Percentiles rank a stretch among this genome's conserved stretches.
phyloP scores from a whole-genome alignment of 2,113 vertebrate genomes.

The Terrapene triunguis region DNA sequence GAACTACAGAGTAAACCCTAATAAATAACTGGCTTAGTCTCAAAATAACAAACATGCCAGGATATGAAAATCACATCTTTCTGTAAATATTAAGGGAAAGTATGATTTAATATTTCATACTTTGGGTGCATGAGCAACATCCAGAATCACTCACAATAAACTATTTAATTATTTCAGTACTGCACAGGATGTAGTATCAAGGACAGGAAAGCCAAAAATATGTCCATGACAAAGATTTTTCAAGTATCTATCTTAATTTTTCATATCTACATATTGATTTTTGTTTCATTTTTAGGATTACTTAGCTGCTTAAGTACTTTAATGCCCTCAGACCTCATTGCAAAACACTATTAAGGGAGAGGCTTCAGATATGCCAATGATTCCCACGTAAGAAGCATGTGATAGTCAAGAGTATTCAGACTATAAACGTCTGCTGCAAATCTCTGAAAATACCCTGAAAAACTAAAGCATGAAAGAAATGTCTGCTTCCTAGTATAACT shows the following conservation, averaged over 20 bases:
- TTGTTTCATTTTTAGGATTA: conserved; percentile 4
- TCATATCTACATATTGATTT: background rate
- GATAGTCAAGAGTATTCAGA: conserved; percentile 30
- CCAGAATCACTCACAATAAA: background rate
- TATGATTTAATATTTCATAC: conserved; percentile 34
- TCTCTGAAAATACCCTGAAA: conserved; percentile 65
- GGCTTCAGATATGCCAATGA: background rate
- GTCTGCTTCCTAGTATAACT: conserved; percentile 60
- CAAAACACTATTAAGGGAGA: conserved; percentile 18
- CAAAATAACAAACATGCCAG: conserved; percentile 24
- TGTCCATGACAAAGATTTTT: background rate
- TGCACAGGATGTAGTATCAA: background rate
- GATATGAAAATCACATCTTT: conserved; percentile 24
- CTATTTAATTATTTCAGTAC: conserved; percentile 4
- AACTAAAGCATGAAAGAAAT: conserved; percentile 59
- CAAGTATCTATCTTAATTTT: background rate
- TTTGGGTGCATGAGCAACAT: background rate
- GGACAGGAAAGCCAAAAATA: background rate
- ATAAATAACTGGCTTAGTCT: conserved; percentile 40
- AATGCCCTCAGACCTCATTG: fast-evolving
- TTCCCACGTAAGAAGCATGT: background rate
- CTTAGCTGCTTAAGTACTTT: background rate
- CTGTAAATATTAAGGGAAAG: background rate
- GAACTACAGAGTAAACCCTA: conserved; percentile 14
- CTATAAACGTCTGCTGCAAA: conserved; percentile 29